These are phyloP conservation scores for Sebastes minor DNA, from an alignment of 2,797 vertebrate genomes.

Conservation along the genomic window DNA sequence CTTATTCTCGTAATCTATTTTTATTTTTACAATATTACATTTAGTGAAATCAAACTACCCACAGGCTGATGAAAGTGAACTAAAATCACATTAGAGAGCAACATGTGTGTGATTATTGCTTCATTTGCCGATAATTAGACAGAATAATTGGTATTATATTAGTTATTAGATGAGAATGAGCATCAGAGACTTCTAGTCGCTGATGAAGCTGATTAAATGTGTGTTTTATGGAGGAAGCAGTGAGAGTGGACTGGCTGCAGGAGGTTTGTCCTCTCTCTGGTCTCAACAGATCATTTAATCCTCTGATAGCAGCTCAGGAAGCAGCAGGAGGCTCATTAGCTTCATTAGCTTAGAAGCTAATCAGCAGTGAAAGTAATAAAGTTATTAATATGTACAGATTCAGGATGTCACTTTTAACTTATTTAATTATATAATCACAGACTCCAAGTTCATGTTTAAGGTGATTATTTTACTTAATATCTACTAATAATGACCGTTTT, in stretches of 20 bases:
- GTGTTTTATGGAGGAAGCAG: neutral
- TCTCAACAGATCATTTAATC: neutral
- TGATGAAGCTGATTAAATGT: neutral
- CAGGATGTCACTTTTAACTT: too few relatives aligned
- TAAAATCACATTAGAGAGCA: neutral
- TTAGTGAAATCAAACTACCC: neutral
- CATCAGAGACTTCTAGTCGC: rapidly evolving
- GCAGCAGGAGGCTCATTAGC: too few relatives aligned
- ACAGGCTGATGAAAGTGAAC: neutral
- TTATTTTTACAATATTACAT: rapidly evolving
- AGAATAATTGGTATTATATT: too few relatives aligned
- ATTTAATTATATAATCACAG: too few relatives aligned
- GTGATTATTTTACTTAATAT: too few relatives aligned
- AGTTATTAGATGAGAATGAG: neutral
- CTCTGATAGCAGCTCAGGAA: neutral
- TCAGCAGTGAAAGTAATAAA: too few relatives aligned
- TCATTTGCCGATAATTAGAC: neutral
- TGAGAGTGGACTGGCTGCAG: too few relatives aligned
- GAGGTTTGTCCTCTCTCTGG: neutral
- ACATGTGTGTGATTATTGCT: neutral
- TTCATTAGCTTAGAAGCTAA: too few relatives aligned
- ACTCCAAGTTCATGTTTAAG: too few relatives aligned
- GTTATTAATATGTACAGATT: too few relatives aligned
- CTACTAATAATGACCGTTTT: too few relatives aligned
- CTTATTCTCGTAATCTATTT: too few relatives aligned